Conservation (phyloP, 1,140 invertebrate genomes). For the Ceratosolen fusciceps region DNA sequence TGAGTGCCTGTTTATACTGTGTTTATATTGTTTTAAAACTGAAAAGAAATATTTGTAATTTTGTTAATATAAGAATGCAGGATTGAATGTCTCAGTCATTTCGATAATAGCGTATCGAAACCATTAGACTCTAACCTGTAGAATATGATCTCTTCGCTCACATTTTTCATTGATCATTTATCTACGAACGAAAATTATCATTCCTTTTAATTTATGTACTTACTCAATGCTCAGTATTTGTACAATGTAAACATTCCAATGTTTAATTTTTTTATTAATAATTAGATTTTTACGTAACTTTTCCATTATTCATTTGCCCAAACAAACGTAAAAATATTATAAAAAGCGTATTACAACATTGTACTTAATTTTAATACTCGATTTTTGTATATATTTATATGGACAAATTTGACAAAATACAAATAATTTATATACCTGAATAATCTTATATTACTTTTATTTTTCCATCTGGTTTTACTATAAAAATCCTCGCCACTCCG, state of each 20-base stretch:
- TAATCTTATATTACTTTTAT: slow-evolving; percentile 9
- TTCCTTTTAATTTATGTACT: slow-evolving; percentile 57
- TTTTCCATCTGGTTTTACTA: background rate
- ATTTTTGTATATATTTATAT: slow-evolving; percentile 72
- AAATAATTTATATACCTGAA: slow-evolving; percentile 71
- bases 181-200: slow-evolving; percentile 33
- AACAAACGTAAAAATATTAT: slow-evolving; percentile 50
- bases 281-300: slow-evolving; percentile 54
- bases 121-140: slow-evolving; percentile 38
- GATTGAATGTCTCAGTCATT: slow-evolving; percentile 42
- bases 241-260: slow-evolving; percentile 69
- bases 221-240: slow-evolving; percentile 62
- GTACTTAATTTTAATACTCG: slow-evolving; percentile 59
- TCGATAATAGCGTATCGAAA: slow-evolving; percentile 34
- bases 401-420: slow-evolving; percentile 66
- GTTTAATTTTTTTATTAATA: slow-evolving; percentile 51
- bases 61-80: slow-evolving; percentile 50
- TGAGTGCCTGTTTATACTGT: slow-evolving; percentile 69
- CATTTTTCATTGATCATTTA: slow-evolving; percentile 35
- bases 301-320: slow-evolving; percentile 57
- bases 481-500: too few relatives aligned
- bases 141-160: slow-evolving; percentile 45
- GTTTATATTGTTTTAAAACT: slow-evolving; percentile 48
- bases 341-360: slow-evolving; percentile 51
- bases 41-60: slow-evolving; percentile 48